A percentile compares a stretch with the other conserved stretches of the same genome.
These are phyloP conservation scores for Phoxinus dragarum DNA, from an alignment of 2,797 vertebrate genomes.

Conservation along the genomic window DNA sequence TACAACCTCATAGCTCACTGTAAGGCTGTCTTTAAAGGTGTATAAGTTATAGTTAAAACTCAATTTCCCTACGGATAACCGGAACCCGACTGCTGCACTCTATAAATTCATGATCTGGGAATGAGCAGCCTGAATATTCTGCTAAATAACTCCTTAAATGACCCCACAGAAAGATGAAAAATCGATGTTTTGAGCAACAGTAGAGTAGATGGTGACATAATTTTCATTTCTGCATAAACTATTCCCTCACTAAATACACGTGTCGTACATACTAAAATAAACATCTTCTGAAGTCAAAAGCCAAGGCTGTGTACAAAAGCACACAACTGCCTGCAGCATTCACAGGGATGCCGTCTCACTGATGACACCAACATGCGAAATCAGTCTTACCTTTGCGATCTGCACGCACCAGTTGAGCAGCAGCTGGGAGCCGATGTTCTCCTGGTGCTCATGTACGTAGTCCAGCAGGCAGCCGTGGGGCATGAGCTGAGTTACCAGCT, in stretches of 20 bases:
- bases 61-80: not conserved
- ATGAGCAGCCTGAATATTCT: not conserved
- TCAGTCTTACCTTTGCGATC: slow-evolving; percentile 86
- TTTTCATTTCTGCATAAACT: not conserved
- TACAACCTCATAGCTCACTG: not conserved
- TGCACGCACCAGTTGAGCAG: slow-evolving; percentile 91
- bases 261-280: not conserved
- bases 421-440: slow-evolving; percentile 88
- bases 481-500: slow-evolving; percentile 88
- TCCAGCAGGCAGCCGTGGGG: slow-evolving; percentile 88
- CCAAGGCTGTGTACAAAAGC: not conserved
- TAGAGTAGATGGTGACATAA: not conserved
- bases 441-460: slow-evolving; percentile 88
- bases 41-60: not conserved
- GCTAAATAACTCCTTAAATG: not conserved
- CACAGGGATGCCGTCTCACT: not conserved
- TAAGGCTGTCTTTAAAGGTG: not conserved
- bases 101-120: not conserved
- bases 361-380: not conserved
- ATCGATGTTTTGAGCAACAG: not conserved
- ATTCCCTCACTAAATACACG: not conserved
- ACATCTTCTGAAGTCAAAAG: not conserved
- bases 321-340: not conserved
- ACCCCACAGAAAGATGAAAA: not conserved
- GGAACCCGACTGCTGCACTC: not conserved